Evolutionary conservation across 2,888 invertebrate species (phyloP).

Genomic region (Nyleta sp.): DNA sequence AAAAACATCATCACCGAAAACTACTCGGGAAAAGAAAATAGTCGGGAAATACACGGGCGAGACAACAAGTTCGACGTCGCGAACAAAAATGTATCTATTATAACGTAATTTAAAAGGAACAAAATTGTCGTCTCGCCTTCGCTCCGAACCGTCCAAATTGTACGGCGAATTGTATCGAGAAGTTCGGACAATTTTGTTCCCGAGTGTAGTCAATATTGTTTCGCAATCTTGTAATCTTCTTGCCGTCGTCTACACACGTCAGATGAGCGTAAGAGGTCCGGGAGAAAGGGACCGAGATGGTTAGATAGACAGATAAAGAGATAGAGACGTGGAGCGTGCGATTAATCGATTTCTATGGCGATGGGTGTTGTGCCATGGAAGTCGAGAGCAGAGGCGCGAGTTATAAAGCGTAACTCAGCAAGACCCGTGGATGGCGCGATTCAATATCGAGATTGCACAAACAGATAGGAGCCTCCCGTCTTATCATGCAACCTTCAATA

Average conservation of each 20-base stretch:
- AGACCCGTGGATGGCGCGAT: slow-evolving; percentile 67
- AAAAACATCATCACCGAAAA: slow-evolving; percentile 14
- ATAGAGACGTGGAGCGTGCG: slow-evolving; percentile 20
- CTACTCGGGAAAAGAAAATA: slow-evolving; percentile 17
- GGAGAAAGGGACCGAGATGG: slow-evolving; percentile 9
- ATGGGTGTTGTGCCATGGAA: slow-evolving; percentile 43
- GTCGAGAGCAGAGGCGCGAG: slow-evolving; percentile 32
- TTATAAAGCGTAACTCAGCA: slow-evolving; percentile 56
- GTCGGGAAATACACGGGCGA: slow-evolving; percentile 14
- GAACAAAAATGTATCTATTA: slow-evolving; percentile 38
- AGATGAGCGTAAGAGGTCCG: slow-evolving; percentile 33
- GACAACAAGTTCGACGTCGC: slow-evolving; percentile 6
- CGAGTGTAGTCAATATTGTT: slow-evolving; percentile 45
- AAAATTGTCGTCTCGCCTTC: slow-evolving; percentile 32
- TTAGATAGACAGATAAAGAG: slow-evolving; percentile 19
- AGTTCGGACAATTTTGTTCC: slow-evolving; percentile 46
- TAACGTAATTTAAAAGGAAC: slow-evolving; percentile 25
- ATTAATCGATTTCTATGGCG: slow-evolving; percentile 57
- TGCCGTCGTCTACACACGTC: slow-evolving; percentile 47
- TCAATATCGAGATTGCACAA: slow-evolving; percentile 72
- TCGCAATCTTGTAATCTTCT: slow-evolving; percentile 48
- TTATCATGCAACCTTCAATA: slow-evolving; percentile 68
- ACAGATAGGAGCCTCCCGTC: slow-evolving; percentile 67
- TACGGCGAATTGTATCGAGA: slow-evolving; percentile 23
- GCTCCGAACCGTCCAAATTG: slow-evolving; percentile 22